Evolutionary conservation across 2,113 vertebrate species (phyloP), one percentile per base, ranked within the genome.

Genomic region (Echinops telfairi): DNA sequence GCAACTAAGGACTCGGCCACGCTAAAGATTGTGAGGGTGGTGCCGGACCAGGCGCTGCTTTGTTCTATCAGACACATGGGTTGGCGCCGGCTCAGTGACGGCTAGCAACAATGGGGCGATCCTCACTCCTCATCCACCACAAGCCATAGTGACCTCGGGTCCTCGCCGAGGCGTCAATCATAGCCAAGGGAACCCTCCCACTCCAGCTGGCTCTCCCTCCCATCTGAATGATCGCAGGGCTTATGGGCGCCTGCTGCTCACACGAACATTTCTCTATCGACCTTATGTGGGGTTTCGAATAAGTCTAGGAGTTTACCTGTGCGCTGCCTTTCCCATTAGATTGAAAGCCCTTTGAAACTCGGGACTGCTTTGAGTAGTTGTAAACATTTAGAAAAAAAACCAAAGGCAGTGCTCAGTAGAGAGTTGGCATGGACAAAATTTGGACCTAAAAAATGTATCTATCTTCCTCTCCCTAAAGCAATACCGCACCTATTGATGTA

Each of bases 271-370:
- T 23, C 75, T 4, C 33, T 29, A 1, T 22, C 14, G 38, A n/a
- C 29, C 15, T 88, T 86, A 47, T 17, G 22, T 27, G 53, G 76
- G 60, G 22, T 62, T 62, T 62, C 22, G 22, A 20, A 62, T 62
- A 22, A 62, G 47, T 53, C 47, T 53, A 10, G 47, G 9, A 53
- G 83, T 89, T 36, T 53, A 36, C 78, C 58, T 78, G 36, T 47
- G n/a, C 81, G n/a, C 43, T 73, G 19, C 83, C 66, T 88, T 16
- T 29, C 19, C 60, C 66, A 33, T 90, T 40, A 33, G 25, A 43
- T 23, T 53, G 36, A 75, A 89, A 71, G 29, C 33, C 22, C 86
- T 92, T 70, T 89, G 85, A 81, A 88, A 80, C n/a, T 22, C 81
- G 40, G n/a, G 31, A 25, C 27, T 47, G 3, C 19, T 2, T 78